These are phyloP conservation scores for Pipra filicauda DNA, from an alignment of 2,113 vertebrate genomes.

Conservation along the genomic window DNA sequence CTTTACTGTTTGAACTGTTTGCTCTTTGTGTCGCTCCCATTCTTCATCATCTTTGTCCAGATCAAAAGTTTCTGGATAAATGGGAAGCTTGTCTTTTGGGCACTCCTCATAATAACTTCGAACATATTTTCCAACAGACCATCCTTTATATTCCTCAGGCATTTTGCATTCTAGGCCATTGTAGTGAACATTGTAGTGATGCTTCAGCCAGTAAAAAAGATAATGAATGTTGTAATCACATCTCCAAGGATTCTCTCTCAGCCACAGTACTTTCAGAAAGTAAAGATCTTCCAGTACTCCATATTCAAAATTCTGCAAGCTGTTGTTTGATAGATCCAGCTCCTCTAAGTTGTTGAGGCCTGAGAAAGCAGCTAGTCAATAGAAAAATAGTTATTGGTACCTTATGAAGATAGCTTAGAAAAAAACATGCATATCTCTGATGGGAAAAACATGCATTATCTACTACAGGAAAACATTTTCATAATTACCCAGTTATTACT, in stretches of 20 bases:
- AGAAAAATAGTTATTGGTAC: slow-evolving; percentile 35
- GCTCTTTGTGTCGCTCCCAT: slow-evolving; percentile 68
- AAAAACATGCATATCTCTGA: neutral
- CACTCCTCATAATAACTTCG: slow-evolving; percentile 96
- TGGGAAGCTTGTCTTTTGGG: slow-evolving; percentile 83
- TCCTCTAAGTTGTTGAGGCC: slow-evolving; percentile 89
- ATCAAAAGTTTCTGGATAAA: slow-evolving; percentile 76
- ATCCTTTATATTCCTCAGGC: slow-evolving; percentile 89
- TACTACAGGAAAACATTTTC: neutral
- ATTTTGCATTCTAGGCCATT: slow-evolving; percentile 86
- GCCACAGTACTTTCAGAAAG: slow-evolving; percentile 86
- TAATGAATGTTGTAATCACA: slow-evolving; percentile 99
- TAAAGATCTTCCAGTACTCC: slow-evolving; percentile 95
- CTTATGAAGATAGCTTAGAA: neutral
- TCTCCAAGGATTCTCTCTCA: slow-evolving; percentile 91
- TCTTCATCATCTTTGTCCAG: slow-evolving; percentile 79
- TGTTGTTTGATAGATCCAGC: slow-evolving; percentile 94
- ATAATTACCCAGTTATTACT: neutral
- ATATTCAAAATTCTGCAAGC: slow-evolving; percentile 89
- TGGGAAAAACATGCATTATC: neutral
- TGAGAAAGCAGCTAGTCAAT: slow-evolving; percentile 84
- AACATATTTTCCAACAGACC: slow-evolving; percentile 91
- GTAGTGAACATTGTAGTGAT: slow-evolving; percentile 87
- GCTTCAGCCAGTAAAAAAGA: slow-evolving; percentile 95
- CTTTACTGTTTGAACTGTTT: slow-evolving; percentile 64